A percentile compares a stretch with the other conserved stretches of the same genome.
Evolutionary conservation across 1,140 invertebrate species (phyloP).

Genomic region (Drosophila paulistorum): DNA sequence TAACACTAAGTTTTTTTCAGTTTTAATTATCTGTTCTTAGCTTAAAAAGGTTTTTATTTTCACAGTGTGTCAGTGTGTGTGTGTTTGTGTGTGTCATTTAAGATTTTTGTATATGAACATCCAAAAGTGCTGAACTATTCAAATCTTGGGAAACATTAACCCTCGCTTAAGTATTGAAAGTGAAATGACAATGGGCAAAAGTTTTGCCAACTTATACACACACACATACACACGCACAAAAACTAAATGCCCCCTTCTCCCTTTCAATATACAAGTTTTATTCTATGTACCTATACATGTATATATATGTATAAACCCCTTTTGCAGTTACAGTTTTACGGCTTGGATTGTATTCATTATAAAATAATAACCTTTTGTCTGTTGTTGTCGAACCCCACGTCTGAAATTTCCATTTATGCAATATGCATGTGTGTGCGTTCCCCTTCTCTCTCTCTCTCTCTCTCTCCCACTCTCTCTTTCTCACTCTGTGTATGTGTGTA

Average conservation of each 20-base stretch:
- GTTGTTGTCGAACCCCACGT: constrained; percentile 45
- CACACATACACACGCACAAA: constrained; percentile 30
- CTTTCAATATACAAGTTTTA: neutral
- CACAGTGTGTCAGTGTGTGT: constrained; percentile 17
- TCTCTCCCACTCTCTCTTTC: constrained; percentile 17
- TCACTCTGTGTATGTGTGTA: constrained; percentile 15
- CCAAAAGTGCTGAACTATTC: constrained; percentile 3
- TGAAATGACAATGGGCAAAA: constrained; percentile 55
- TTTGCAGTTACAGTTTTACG: constrained; percentile 54
- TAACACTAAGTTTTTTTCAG: constrained; percentile 88
- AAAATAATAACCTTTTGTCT: constrained; percentile 81
- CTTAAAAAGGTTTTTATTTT: constrained; percentile 58
- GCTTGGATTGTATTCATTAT: constrained; percentile 78
- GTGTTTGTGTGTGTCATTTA: constrained; percentile 16
- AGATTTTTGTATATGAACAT: neutral
- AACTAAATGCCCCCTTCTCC: neutral
- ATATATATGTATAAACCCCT: constrained; percentile 7
- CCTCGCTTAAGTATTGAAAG: constrained; percentile 26
- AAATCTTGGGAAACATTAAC: neutral
- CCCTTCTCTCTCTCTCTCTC: constrained; percentile 18
- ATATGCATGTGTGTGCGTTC: constrained; percentile 33
- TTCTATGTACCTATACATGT: neutral
- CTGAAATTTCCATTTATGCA: constrained; percentile 27
- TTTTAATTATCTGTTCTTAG: constrained; percentile 83
- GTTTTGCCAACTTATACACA: constrained; percentile 22